Conservation (phyloP, 37 sponge, comb jelly and placozoan species). For the Chondrosia reniformis region DNA sequence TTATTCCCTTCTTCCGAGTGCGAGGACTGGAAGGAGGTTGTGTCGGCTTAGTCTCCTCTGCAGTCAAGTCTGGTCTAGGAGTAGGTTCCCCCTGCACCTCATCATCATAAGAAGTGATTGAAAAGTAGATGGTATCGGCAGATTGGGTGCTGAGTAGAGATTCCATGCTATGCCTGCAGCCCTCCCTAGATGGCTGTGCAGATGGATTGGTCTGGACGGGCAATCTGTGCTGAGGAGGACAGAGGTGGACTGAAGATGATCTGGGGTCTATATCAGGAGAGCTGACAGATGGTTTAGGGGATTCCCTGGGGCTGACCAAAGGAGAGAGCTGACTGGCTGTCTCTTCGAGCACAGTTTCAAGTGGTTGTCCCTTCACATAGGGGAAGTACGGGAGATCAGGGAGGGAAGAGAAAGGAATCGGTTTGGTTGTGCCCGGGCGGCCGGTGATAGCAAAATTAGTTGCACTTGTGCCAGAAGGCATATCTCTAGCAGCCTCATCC, state of each 20-base stretch:
- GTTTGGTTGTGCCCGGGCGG: background rate
- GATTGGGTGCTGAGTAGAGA: conserved; percentile 38
- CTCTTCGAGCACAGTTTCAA: conserved; percentile 76
- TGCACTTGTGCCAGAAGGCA: conserved; percentile 65
- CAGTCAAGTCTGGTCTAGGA: background rate
- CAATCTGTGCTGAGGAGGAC: conserved; percentile 3
- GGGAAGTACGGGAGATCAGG: conserved; percentile 14
- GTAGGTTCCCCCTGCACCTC: too few species aligned
- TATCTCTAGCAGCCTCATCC: background rate
- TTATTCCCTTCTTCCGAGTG: conserved; percentile 28
- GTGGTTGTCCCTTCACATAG: background rate
- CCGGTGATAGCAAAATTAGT: conserved; percentile 25
- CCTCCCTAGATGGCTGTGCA: conserved; percentile 36
- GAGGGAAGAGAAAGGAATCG: conserved; percentile 20
- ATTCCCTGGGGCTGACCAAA: conserved; percentile 37
- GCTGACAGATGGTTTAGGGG: conserved; percentile 68
- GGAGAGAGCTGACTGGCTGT: conserved; percentile 84
- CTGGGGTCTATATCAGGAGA: conserved; percentile 8
- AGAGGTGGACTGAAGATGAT: background rate
- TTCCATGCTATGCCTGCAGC: conserved; percentile 43
- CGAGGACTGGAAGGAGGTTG: background rate
- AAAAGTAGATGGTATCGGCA: conserved; percentile 59
- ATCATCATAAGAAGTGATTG: conserved; percentile 72
- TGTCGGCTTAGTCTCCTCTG: background rate
- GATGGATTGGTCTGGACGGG: background rate